Base-by-base conservation (phyloP, 2,113 vertebrate species). In the Origma solitaria region DNA sequence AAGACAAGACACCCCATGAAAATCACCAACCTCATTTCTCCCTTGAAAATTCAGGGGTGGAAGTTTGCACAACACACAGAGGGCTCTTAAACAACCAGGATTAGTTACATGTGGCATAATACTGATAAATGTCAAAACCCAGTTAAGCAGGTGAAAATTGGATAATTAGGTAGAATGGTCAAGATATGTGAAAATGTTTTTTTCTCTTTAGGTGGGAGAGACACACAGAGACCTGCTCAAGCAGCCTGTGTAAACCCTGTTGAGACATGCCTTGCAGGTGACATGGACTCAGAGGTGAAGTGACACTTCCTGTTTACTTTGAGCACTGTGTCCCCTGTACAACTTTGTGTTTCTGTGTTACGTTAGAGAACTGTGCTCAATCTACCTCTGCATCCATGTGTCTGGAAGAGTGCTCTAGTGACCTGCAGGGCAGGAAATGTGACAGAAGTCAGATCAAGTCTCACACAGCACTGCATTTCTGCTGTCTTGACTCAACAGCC, bases 81-180 rank as follows among this genome's bases (percentile, higher is more conserved):
- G 21, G 15, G 15, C 13, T 88, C 66, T 65, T 77, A 61, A 89
- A 82, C 51, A 69, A 93, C 27, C 30, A 79, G 66, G 66, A 94
- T 57, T 89, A 71, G 58, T 94, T 71, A 78, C 9, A 25, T 44
- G 45, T 60, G 83, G 44, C 90, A 86, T 81, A 86, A 62, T 15
- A 73, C n/a, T 57, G 42, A 61, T 88, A 82, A 90, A 92, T 85
- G 25, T 83, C 51, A 81, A 81, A 90, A 95, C 8, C 65, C 64
- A 93, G 38, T 88, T 93, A 95, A 86, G 30, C 51, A 87, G 65
- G 35, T 92, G 81, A 92, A 97, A 95, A 90, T 57, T 7, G 10
- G 47, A 90, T 53, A 4, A 50, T 69, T 86, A 53, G 24, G 45
- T 28, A 56, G 82, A 71, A 64, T 51, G 7, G 44, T 88, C 51